These are phyloP conservation scores for Astyanax mexicanus DNA, from an alignment of 2,797 vertebrate species.

Conservation along the genomic window DNA sequence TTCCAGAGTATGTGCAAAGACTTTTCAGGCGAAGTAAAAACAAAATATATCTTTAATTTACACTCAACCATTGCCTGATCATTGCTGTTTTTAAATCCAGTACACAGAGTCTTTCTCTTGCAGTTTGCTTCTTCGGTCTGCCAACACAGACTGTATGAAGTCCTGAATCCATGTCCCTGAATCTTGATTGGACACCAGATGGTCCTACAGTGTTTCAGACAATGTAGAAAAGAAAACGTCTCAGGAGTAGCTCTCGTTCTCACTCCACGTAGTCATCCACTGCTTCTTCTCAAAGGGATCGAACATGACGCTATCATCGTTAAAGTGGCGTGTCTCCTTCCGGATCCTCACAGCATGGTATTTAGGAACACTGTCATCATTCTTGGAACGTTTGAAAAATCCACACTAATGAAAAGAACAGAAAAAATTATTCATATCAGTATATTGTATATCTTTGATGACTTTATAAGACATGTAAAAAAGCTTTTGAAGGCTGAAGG, in stretches of 20 bases:
- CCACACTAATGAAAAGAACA: conserved; percentile 82
- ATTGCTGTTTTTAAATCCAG: conserved; percentile 18
- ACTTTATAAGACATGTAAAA: not conserved
- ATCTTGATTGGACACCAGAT: not conserved
- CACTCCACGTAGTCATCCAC: conserved; percentile 93
- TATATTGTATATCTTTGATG: not conserved
- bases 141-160: conserved; percentile 9
- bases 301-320: conserved; percentile 77
- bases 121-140: conserved; percentile 2
- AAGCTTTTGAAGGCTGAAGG: not conserved
- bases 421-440: conserved; percentile 4
- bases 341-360: conserved; percentile 95
- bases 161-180: conserved; percentile 46
- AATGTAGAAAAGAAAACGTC: conserved; percentile 14
- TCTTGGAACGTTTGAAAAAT: conserved; percentile 94
- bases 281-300: conserved; percentile 87
- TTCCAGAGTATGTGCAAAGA: not conserved
- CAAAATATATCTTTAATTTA: not conserved
- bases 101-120: conserved; percentile 18
- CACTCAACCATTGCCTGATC: not conserved
- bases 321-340: conserved; percentile 84
- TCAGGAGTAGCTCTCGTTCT: conserved; percentile 92
- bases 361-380: conserved; percentile 89
- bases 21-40: not conserved
- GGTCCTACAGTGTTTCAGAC: not conserved